Conservation (phyloP, 92 coral and sea anemone species). For the Phenganax subtilis region DNA sequence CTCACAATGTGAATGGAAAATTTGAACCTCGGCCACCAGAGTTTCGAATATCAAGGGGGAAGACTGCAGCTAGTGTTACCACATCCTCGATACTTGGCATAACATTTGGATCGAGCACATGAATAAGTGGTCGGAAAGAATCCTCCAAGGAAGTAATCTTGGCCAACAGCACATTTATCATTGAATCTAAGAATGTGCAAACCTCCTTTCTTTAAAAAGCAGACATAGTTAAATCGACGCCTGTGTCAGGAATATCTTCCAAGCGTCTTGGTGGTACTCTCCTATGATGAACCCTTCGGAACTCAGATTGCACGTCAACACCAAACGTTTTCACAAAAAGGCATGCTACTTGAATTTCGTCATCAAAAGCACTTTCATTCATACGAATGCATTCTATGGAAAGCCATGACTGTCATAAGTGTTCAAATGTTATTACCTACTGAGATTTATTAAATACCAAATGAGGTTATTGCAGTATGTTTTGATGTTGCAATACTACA, state of each 20-base stretch:
- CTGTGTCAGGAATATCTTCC: not conserved
- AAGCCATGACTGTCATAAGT: too few species aligned
- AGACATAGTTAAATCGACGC: not conserved
- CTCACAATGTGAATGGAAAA: not conserved
- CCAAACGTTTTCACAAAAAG: not conserved
- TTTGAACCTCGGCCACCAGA: constrained; percentile 6
- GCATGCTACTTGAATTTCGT: not conserved
- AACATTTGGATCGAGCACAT: too few species aligned
- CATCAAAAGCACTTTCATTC: not conserved
- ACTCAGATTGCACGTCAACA: not conserved
- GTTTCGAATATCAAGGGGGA: not conserved
- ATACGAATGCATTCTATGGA: too few species aligned
- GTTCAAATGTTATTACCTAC: too few species aligned
- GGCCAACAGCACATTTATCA: not conserved
- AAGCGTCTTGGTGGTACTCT: constrained; percentile 1
- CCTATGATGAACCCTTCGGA: not conserved
- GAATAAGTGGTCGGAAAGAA: not conserved
- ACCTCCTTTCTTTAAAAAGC: not conserved
- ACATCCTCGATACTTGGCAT: not conserved
- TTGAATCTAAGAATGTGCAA: not conserved
- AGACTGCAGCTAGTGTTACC: not conserved
- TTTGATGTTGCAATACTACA: too few species aligned
- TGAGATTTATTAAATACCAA: too few species aligned
- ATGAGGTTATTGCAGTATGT: too few species aligned
- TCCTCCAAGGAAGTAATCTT: not conserved